phyloP scores from a whole-genome alignment of 2,113 vertebrate species.

The Cavia aperea region DNA sequence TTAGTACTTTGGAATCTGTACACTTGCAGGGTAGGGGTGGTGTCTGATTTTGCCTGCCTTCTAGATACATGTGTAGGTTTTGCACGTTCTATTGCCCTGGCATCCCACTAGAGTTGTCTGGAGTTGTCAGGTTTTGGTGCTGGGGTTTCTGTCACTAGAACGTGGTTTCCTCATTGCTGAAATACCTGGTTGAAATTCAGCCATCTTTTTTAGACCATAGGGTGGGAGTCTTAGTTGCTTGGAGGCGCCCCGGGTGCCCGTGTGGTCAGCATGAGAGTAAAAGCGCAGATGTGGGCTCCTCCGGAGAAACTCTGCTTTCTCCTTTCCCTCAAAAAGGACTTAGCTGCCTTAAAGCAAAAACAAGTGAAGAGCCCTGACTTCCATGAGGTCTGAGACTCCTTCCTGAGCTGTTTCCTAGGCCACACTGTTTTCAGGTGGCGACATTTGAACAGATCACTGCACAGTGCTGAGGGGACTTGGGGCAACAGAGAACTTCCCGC shows the following conservation, averaged over 20 bases:
- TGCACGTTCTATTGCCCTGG: background rate
- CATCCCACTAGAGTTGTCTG: background rate
- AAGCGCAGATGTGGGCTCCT: background rate
- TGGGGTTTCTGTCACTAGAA: background rate
- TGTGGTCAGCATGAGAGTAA: background rate
- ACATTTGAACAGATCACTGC: background rate
- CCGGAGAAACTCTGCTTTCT: background rate
- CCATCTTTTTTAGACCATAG: background rate
- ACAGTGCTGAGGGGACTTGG: background rate
- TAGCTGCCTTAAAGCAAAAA: background rate
- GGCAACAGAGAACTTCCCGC: background rate
- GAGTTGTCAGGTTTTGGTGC: background rate
- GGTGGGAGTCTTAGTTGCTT: background rate
- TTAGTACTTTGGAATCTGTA: background rate
- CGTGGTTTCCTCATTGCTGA: background rate
- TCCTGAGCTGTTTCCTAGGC: background rate
- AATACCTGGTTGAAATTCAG: background rate
- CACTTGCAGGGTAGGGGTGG: background rate
- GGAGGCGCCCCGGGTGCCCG: background rate
- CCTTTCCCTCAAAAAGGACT: background rate
- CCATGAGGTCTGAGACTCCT: background rate
- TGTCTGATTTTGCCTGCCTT: background rate
- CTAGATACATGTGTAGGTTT: background rate
- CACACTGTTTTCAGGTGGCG: background rate
- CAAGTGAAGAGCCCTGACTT: background rate